Base-by-base conservation (phyloP, 2,113 vertebrate genomes). In the Mormoops blainvillei region DNA sequence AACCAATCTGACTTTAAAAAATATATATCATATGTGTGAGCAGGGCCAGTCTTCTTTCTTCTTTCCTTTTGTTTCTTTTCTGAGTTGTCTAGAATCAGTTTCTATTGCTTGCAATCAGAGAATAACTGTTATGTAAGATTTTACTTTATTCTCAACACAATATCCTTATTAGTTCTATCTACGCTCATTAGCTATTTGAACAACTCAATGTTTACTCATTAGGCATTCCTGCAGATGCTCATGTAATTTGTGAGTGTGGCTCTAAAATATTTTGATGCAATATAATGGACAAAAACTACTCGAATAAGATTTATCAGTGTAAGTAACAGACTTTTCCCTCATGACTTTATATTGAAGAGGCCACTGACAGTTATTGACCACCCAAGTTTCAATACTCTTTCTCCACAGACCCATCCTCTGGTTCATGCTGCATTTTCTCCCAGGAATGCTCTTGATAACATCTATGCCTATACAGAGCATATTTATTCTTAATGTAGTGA, bases 241-340 rank as follows among this genome's bases (percentile, higher is more conserved):
- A 22, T 48, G 8, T 38, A 80, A 89, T 83, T 67, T 92, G 43
- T 63, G 12, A 5, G 4, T 28, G 73, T 80, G 76, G 10, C 41
- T 87, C 76, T 93, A 91, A 95, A 96, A 90, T 84, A 90, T 38
- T 92, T 90, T 67, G 76, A 63, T 74, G 56, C 3, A 95, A 95
- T 43, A 61, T 28, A 38, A 67, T 52, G 28, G 52, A 95, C 36
- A 94, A 92, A 80, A 63, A 58, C 13, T 76, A 31, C 33, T 41
- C 50, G 36, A 84, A 26, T 71, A 84, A 95, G 36, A 54, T 48
- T 96, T 38, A 36, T 7, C 38, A 63, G 43, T 36, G 16, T 77
- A 70, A 73, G 7, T 84, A 96, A 43, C 9, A n/a, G 26, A 52
- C 20, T 63, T 68, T 54, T 8, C 4, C 20, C 28, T 31, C 11